Evolutionary conservation across 23 tunicate species (phyloP).

Genomic region (Trididemnum clinides): DNA sequence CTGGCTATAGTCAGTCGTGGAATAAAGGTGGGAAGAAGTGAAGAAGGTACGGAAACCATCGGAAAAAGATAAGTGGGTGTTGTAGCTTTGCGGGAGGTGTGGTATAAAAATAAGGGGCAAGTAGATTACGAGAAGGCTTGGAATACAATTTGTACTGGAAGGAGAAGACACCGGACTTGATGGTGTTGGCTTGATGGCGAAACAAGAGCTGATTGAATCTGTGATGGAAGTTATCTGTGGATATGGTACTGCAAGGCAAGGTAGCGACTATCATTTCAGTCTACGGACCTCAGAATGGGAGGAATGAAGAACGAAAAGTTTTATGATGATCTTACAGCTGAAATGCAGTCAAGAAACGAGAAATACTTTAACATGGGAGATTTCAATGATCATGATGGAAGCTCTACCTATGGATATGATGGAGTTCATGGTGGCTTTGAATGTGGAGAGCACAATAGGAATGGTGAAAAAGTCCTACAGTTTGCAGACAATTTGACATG

Average conservation of each 20-base stretch:
- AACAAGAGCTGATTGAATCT: not conserved
- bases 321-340: not conserved
- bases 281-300: not conserved
- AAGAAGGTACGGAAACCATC: not conserved
- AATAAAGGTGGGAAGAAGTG: not conserved
- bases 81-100: not conserved
- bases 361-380: not conserved
- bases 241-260: not conserved
- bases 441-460: not conserved
- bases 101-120: constrained; percentile 8
- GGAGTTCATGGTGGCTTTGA: constrained; percentile 23
- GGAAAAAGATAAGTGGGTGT: too few relatives aligned
- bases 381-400: constrained; percentile 5
- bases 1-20: not conserved
- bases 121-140: not conserved
- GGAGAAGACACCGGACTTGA: not conserved
- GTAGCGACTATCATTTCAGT: not conserved
- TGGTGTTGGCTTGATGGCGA: not conserved
- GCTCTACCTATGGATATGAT: not conserved
- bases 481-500: constrained; percentile 9
- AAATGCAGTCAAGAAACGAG: not conserved
- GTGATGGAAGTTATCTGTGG: constrained; percentile 3
- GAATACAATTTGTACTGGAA: constrained; percentile 4
- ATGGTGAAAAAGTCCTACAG: not conserved
- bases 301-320: constrained; percentile 7